phyloP scores from a whole-genome alignment of 2,888 invertebrate species.

The Xestobium rufovillosum region DNA sequence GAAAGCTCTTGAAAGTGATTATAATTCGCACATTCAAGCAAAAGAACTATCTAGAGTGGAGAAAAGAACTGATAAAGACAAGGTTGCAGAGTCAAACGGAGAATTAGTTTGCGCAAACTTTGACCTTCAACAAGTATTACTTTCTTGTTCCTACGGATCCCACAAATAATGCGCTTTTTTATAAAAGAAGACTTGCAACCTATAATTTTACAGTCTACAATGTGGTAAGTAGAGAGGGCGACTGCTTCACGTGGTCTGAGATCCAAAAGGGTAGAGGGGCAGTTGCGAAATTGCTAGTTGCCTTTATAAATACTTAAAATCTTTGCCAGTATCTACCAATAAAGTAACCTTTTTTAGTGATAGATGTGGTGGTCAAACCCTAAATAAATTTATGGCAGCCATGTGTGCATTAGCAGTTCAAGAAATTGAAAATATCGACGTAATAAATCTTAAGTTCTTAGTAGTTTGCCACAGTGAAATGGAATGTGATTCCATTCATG shows the following conservation, averaged over 20 bases:
- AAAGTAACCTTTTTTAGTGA: constrained; percentile 26
- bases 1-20: too few relatives aligned
- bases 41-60: too few relatives aligned
- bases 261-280: constrained; percentile 21
- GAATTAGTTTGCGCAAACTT: constrained; percentile 1
- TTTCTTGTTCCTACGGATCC: constrained; percentile 1
- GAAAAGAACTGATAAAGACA: too few relatives aligned
- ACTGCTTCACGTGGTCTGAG: constrained; percentile 27
- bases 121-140: constrained; percentile 1
- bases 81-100: constrained; percentile 4
- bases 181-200: constrained; percentile 17
- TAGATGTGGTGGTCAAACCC: constrained; percentile 28
- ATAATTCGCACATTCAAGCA: too few relatives aligned
- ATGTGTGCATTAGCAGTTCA: constrained; percentile 25
- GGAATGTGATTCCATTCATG: too few relatives aligned
- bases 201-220: constrained; percentile 24
- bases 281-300: constrained; percentile 23
- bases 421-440: too few relatives aligned
- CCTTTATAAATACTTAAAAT: constrained; percentile 21
- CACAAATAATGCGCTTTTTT: constrained; percentile 18
- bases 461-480: constrained; percentile 2
- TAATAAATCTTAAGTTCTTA: too few relatives aligned
- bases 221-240: constrained; percentile 18
- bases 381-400: constrained; percentile 25
- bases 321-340: constrained; percentile 18